These are phyloP conservation scores for Nettapus auritus DNA, from an alignment of 2,113 vertebrate species.

Conservation along the genomic window DNA sequence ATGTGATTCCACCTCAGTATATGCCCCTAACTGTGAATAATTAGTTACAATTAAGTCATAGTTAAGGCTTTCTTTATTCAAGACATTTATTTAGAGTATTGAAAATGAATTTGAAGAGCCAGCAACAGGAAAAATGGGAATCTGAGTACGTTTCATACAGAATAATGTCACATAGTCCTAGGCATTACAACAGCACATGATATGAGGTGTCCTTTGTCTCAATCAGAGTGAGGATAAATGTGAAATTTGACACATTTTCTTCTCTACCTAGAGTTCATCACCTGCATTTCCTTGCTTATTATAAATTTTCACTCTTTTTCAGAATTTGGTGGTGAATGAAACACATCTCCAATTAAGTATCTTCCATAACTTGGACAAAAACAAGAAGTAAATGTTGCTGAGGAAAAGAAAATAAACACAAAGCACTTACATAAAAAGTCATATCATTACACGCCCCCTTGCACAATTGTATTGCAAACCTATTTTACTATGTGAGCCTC, in stretches of 20 bases:
- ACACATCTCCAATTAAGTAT: background rate
- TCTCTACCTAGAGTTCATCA: background rate
- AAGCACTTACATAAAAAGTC: background rate
- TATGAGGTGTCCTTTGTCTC: background rate
- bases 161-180: background rate
- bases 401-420: background rate
- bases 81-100: background rate
- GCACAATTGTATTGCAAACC: background rate
- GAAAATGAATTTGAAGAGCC: background rate
- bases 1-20: background rate
- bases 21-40: background rate
- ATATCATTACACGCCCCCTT: background rate
- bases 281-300: background rate
- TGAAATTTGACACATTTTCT: background rate
- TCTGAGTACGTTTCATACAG: background rate
- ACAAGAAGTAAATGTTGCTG: background rate
- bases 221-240: background rate
- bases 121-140: background rate
- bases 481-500: background rate
- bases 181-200: background rate
- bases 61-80: background rate
- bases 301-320: background rate
- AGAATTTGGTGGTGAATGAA: background rate
- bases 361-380: background rate
- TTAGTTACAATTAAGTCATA: background rate